phyloP scores from a whole-genome alignment of 2,113 vertebrate species.

The Aythya baeri region DNA sequence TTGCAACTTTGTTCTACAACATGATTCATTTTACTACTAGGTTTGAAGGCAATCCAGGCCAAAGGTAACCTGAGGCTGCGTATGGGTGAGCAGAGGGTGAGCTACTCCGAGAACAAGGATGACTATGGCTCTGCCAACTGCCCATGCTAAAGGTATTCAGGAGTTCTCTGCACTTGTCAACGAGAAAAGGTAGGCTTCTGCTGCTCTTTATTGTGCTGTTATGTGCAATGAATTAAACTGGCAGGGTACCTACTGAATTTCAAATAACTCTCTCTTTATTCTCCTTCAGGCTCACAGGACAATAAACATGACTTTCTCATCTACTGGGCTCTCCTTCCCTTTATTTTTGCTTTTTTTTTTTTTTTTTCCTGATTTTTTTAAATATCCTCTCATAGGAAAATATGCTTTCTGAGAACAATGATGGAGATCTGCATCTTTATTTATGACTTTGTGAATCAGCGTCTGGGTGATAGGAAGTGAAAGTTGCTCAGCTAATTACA shows the following conservation, averaged over 20 bases:
- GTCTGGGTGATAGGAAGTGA: conserved; percentile 77
- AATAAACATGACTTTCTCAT: neutral
- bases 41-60: neutral
- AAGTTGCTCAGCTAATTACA: conserved; percentile 84
- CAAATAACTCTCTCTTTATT: neutral
- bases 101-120: neutral
- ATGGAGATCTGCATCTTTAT: conserved; percentile 77
- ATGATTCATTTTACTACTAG: neutral
- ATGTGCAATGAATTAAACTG: neutral
- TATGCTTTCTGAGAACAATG: conserved; percentile 55
- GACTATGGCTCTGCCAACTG: neutral
- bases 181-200: neutral
- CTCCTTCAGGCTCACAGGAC: neutral
- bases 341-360: neutral
- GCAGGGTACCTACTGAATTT: conserved; percentile 23
- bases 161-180: neutral
- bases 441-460: conserved; percentile 81
- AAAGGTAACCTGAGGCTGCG: neutral
- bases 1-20: neutral
- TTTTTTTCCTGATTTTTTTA: neutral
- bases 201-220: neutral
- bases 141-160: neutral
- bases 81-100: fast-evolving
- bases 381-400: neutral
- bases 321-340: neutral